Evolutionary conservation across 2,888 invertebrate genomes (phyloP).

Genomic region (Chymomyza fuscimana): DNA sequence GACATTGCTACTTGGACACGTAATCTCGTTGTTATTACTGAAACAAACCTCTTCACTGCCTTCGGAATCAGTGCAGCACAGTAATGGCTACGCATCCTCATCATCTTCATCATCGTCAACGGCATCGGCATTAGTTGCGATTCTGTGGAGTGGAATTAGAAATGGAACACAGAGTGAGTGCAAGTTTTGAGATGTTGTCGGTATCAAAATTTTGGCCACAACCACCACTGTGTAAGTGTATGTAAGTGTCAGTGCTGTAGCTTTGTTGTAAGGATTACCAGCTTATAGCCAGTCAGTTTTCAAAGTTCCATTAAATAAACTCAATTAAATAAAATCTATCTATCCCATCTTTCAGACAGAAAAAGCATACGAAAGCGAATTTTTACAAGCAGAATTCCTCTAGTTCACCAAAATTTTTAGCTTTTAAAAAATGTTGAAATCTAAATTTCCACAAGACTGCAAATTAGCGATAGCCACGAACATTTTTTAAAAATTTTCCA

Average conservation of each 20-base stretch:
- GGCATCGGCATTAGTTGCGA: conserved; percentile 66
- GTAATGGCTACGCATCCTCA: conserved; percentile 80
- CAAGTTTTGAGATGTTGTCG: conserved; percentile 3
- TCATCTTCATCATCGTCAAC: conserved; percentile 72
- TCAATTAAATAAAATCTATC: too few species aligned
- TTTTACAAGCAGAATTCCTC: too few species aligned
- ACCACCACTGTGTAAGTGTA: neutral
- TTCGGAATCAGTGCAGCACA: conserved; percentile 78
- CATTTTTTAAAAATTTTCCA: too few species aligned
- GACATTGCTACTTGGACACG: conserved; percentile 60
- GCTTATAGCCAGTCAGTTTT: too few species aligned
- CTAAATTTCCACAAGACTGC: too few species aligned
- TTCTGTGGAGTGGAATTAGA: conserved; percentile 66
- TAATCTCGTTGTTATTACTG: conserved; percentile 55
- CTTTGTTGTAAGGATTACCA: too few species aligned
- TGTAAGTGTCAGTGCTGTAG: neutral
- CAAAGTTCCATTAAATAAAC: too few species aligned
- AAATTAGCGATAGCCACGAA: too few species aligned
- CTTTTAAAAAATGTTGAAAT: too few species aligned
- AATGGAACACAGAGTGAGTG: conserved; percentile 17
- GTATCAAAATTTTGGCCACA: neutral
- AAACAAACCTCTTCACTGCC: conserved; percentile 75
- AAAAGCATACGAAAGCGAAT: too few species aligned
- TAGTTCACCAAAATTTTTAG: too few species aligned
- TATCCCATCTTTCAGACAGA: too few species aligned